Percentiles rank a stretch among this genome's conserved stretches.
Conservation (phyloP, 2,797 vertebrate genomes). For the Phoebastria nigripes region DNA sequence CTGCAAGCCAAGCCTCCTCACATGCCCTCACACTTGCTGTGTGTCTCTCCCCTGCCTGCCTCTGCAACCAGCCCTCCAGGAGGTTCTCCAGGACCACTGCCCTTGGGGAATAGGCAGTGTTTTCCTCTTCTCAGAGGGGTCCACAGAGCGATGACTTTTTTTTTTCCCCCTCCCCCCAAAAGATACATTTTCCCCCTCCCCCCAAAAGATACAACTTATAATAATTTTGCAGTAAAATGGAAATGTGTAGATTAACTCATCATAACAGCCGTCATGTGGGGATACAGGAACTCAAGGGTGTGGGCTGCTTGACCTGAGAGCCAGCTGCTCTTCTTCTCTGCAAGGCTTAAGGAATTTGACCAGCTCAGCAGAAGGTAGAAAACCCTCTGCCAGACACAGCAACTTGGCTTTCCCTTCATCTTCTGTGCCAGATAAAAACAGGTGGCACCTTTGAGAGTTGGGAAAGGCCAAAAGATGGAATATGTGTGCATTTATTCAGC, state of each 20-base stretch:
- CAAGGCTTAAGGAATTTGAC: not conserved
- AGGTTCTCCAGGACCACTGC: not conserved
- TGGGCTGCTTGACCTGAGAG: not conserved
- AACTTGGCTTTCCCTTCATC: not conserved
- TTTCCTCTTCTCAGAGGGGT: not conserved
- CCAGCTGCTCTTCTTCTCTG: not conserved
- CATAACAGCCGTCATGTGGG: not conserved
- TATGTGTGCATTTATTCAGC: not conserved
- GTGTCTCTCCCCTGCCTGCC: not conserved
- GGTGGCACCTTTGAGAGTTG: not conserved
- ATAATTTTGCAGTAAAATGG: not conserved
- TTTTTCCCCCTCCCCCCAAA: fast-evolving
- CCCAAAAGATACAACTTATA: not conserved
- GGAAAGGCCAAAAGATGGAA: not conserved
- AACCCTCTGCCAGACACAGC: not conserved
- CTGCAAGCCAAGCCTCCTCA: not conserved
- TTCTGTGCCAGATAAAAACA: not conserved
- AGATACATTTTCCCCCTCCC: not conserved
- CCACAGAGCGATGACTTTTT: not conserved
- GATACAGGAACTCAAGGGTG: not conserved
- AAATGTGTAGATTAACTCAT: not conserved
- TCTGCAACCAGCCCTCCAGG: not conserved
- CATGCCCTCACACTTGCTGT: not conserved
- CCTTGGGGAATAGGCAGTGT: not conserved
- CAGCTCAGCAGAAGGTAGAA: not conserved